phyloP scores from a whole-genome alignment of 2,113 vertebrate species.

The Mobula hypostoma region DNA sequence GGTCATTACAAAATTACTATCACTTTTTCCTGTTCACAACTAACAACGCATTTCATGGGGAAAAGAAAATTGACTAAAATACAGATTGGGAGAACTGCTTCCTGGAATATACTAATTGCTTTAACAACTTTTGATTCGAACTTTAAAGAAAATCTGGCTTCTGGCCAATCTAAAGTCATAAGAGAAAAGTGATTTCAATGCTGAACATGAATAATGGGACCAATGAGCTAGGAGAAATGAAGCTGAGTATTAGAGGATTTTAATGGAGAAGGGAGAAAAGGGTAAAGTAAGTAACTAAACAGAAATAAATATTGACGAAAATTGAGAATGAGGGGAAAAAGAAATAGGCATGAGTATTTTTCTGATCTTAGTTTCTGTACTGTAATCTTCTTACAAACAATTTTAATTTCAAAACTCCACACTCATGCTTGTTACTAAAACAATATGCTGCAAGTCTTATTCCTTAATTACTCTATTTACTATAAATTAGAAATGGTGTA shows the following conservation, averaged over 20 bases:
- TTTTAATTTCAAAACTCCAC: background rate
- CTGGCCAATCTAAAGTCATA: background rate
- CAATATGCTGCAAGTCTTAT: background rate
- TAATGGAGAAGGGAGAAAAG: background rate
- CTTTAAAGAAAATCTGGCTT: background rate
- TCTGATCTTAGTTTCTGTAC: background rate
- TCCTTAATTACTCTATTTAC: background rate
- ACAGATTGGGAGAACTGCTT: background rate
- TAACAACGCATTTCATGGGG: background rate
- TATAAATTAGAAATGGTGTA: too few species aligned
- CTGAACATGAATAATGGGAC: background rate
- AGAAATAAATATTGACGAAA: background rate
- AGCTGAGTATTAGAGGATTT: background rate
- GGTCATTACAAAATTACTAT: background rate
- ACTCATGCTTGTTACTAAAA: too few species aligned
- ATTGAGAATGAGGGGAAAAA: background rate
- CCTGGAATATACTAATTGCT: background rate
- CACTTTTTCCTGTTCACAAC: background rate
- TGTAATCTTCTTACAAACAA: background rate
- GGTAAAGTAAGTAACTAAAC: background rate
- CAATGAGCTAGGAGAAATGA: background rate
- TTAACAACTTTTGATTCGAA: background rate
- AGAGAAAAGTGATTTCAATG: background rate
- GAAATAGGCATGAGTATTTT: background rate
- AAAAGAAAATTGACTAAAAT: background rate